Evolutionary conservation across 2,888 invertebrate genomes (phyloP).

Genomic region (Drosophila differens): DNA sequence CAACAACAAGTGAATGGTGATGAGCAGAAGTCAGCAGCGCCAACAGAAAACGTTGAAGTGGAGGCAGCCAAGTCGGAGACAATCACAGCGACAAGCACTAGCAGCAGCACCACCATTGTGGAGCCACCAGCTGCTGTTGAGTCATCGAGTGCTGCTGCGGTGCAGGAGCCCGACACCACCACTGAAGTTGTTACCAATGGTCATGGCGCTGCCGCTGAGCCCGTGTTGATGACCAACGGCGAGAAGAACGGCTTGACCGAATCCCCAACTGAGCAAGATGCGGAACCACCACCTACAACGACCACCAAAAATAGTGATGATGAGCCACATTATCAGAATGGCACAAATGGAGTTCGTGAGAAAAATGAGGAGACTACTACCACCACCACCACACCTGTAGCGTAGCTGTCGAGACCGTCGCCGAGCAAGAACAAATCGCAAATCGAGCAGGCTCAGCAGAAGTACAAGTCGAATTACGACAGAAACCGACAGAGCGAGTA

Average conservation of each 20-base stretch:
- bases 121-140: conserved; percentile 2
- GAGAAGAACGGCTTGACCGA: conserved; percentile 80
- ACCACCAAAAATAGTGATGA: conserved; percentile 39
- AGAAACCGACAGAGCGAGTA: too few relatives aligned
- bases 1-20: too few relatives aligned
- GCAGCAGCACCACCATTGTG: too few relatives aligned
- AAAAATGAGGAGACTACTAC: conserved; percentile 48
- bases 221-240: conserved; percentile 60
- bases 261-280: conserved; percentile 64
- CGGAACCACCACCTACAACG: conserved; percentile 15
- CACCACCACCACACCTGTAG: conserved; percentile 57
- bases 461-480: too few relatives aligned
- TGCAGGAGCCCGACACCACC: conserved; percentile 43
- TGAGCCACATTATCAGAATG: conserved; percentile 54
- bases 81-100: too few relatives aligned
- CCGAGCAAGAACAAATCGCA: conserved; percentile 78
- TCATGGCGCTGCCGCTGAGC: conserved; percentile 45
- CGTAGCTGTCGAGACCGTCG: conserved; percentile 60
- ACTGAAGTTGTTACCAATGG: conserved; percentile 71
- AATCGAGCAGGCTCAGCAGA: conserved; percentile 65
- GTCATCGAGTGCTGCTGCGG: conserved; percentile 28
- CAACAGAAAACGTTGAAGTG: too few relatives aligned
- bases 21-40: too few relatives aligned
- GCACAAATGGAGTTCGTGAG: conserved; percentile 66
- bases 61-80: too few relatives aligned